Base-by-base conservation (phyloP, 2,888 invertebrate genomes). In the Leptopterna dolabrata region DNA sequence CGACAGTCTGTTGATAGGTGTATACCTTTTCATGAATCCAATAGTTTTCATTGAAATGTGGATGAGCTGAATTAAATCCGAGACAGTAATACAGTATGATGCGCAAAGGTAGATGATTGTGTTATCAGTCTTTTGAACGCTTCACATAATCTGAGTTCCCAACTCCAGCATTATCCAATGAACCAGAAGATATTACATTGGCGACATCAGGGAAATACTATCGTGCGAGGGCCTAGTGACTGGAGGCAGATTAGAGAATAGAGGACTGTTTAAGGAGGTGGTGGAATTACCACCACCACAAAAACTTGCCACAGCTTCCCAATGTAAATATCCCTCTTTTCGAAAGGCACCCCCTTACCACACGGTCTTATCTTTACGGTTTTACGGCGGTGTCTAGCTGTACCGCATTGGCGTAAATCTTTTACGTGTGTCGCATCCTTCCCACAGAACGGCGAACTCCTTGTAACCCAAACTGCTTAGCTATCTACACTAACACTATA, bases 351-450 rank as follows among this genome's bases (percentile, higher is more conserved):
- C 55, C n/a, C 55, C 7, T 19, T 19, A 3, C 51, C n/a, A 7
- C 1, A n/a, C 16, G 55, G 55, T 7, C 55, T 19, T 55, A 55
- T 55, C 14, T 55, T 55, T 55, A 55, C 55, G 55, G 55, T 2
- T n/a, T 55, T 19, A 55, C 55, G 7, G 55, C 1, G 19, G 55
- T 7, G n/a, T 16, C 11, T 9, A 16, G 45, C 45, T n/a, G 29
- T 29, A 71, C 71, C 71, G 71, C 71, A 71, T 30, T 71, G 71
- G 71, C 71, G 71, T 71, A 71, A 71, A 71, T 71, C 71, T 71
- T 71, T 29, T 71, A 71, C 71, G 71, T 71, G 71, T 71, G 71
- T 71, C 71, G 71, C 71, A 71, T 29, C 71, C 71, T 71, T 71
- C n/a, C 55, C 55, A n/a, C 7, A 55, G 55, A 55, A 55, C n/a